Base-by-base conservation (phyloP, 2,888 invertebrate genomes). In the Diarsia rubi region DNA sequence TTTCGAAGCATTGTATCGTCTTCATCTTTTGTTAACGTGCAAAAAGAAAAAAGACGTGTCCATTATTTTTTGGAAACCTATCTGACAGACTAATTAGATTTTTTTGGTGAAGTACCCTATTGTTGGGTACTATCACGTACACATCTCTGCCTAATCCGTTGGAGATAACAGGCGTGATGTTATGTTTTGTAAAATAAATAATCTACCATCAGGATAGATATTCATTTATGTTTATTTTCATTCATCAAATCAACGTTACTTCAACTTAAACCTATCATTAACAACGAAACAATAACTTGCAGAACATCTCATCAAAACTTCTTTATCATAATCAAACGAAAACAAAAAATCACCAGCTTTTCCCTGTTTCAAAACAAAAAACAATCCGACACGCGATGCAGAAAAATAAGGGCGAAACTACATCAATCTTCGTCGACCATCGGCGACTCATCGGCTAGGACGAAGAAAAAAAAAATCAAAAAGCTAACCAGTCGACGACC, bases 401-500 rank as follows among this genome's bases (percentile, higher is more conserved):
- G 86, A 83, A 86, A 88, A 90, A 90, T 90, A 90, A 88, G 87
- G 86, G 86, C 78, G 82, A 71, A 82, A 83, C 81, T 79, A 89
- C 93, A 94, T 94, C 93, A 93, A 94, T 94, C 94, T 93, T 91
- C 90, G 91, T 94, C 91, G 77, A 11, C 81, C 84, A 84, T 64
- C 86, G 87, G 85, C 88, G 88, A 84, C 86, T 84, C 85, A 86
- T 81, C 78, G 85, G 78, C 77, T 78, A 75, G 67, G 79, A 88
- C 44, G 78, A 88, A 89, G 75, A 88, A 89, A 90, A 91, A 90
- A 90, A 91, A 92, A 94, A 94, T 92, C 93, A 92, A 92, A 94
- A 94, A 92, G 92, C 92, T 90, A 92, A 91, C 91, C 90, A 90
- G 89, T 86, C 85, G 86, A 87, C 88, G 88, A 87, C 88, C 86